These are phyloP conservation scores for Arrhamphus sclerolepis DNA, from an alignment of 2,797 vertebrate species.

Conservation along the genomic window DNA sequence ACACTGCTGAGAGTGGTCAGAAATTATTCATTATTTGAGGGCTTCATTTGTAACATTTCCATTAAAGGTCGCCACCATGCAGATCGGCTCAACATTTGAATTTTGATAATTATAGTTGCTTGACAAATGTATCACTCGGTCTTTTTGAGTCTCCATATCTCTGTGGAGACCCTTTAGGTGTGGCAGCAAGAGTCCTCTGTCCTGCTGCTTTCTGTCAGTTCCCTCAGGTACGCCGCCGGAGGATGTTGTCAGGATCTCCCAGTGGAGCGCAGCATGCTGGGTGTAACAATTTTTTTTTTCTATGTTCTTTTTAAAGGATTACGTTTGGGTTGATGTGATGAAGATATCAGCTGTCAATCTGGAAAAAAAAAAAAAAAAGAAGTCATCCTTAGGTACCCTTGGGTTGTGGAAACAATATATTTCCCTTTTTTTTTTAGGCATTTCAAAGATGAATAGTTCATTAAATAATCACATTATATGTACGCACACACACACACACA, in stretches of 20 bases:
- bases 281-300: constrained; percentile 4
- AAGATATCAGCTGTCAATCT: no score
- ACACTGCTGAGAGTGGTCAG: constrained; percentile 87
- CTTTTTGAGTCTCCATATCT: constrained; percentile 23
- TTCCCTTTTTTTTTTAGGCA: not conserved
- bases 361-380: not conserved
- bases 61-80: constrained; percentile 85
- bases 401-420: no score
- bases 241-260: constrained; percentile 36
- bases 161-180: constrained; percentile 27
- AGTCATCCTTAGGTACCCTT: not conserved
- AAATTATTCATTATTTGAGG: constrained; percentile 92
- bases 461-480: not conserved
- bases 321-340: constrained; percentile 2
- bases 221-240: constrained; percentile 16
- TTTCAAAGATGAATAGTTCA: no score
- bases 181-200: constrained; percentile 10
- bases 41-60: constrained; percentile 93
- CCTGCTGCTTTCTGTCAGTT: constrained; percentile 29
- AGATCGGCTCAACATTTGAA: constrained; percentile 82
- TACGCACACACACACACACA: no score
- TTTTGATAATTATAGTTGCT: constrained; percentile 86
- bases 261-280: constrained; percentile 18
- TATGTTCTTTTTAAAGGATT: no score
- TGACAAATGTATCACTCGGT: constrained; percentile 77